Evolutionary conservation across 2,113 vertebrate species (phyloP), one percentile per base, ranked within the genome.

Genomic region (Ranitomeya variabilis): DNA sequence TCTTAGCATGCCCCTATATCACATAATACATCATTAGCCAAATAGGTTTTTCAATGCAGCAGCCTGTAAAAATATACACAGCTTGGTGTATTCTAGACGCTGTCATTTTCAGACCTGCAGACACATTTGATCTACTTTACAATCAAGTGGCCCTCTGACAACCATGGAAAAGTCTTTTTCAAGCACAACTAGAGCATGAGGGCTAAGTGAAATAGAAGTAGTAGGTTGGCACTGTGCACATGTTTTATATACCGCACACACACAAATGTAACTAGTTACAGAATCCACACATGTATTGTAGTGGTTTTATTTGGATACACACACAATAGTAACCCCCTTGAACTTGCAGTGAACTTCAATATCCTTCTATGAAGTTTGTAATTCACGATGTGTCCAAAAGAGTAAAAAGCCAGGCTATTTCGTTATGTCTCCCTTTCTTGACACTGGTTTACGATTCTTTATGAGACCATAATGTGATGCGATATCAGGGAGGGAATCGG

Each of bases 311-410:
- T 69, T 59, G 64, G 62, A 45, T 73, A 4, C 31, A 59, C 26
- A 19, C 31, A 73, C 31, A 73, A 55, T 60, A n/a, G 79, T 87
- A 37, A 87, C 86, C 86, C 82, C 86, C 86, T 64, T 88, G 87
- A 88, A 88, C 87, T 88, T 77, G 59, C 31, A 7, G 55, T 88
- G 80, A 88, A 83, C 87, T 83, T 52, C 26, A 83, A 23, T 77
- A 60, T 88, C 87, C 67, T 76, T 64, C 54, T 66, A 66, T 79
- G 52, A 15, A 64, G 57, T 87, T 87, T 69, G 77, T 87, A 87
- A 87, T 87, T 87, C 86, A 87, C 82, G 78, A 52, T 73, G 64
- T 81, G 78, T 81, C 78, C 86, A 81, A 19, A 82, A 67, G 85
- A 86, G 85, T 86, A 62, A 59, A 86, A 79, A 86, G 74, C 57